Evolutionary conservation across 2,113 vertebrate species (phyloP), one percentile per base, ranked within the genome.

Genomic region (Ursus arctos): DNA sequence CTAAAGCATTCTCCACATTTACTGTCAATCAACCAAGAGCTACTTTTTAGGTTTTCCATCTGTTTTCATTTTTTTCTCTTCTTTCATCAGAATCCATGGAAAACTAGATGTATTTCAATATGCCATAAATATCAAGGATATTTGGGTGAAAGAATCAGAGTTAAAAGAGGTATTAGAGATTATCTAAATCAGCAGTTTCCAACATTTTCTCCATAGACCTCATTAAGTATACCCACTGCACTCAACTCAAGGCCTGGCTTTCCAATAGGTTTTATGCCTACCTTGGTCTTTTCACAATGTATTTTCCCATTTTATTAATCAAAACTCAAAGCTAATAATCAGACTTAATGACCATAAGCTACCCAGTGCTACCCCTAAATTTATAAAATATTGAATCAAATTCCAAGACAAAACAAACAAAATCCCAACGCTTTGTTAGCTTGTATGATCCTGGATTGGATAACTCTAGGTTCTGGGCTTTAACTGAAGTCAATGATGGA

Each of bases 41-140:
- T 91, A 94, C 63, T 97, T 97, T 95, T 82, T 87, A 90, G 81
- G 65, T 93, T 96, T 92, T 93, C 92, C 94, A 97, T 96, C 91
- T 97, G 87, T 92, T 92, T 97, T 92, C 69, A 26, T 85, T 79
- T 88, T 85, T 65, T 80, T 40, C 26, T 86, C 90, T 93, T 57
- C 87, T 91, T 94, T 96, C 84, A 91, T 95, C 72, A 96, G 65
- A 94, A 96, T 80, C 65, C 67, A 88, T 18, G 33, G 40, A 94
- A 96, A 97, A 97, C 51, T 31, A 94, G 80, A 47, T 28, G 63
- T 89, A 91, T n/a, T 84, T 96, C 90, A 92, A 74, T 93, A 85
- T 28, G 10, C 36, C 91, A 57, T 67, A 92, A 90, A 83, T 59
- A 94, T 69, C 57, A 94, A 95, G n/a, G 18, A 85, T 59, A 96